Conservation (phyloP, 2,888 invertebrate species). For the Agrypnus murinus region DNA sequence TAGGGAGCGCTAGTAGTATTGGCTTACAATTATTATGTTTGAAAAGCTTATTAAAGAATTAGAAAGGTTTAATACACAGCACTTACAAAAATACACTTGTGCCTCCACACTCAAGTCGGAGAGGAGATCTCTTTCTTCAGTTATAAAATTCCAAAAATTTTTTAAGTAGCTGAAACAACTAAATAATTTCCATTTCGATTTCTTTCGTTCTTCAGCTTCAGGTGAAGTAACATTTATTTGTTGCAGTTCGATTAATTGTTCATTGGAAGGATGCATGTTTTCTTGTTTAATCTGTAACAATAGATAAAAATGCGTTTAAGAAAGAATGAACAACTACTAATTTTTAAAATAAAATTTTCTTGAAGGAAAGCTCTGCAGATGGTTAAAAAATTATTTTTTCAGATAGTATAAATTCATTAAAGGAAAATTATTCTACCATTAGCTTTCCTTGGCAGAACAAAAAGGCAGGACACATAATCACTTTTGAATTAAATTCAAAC, state of each 20-base stretch:
- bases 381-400: no score
- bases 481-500: background rate
- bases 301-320: background rate
- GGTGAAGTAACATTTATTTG: background rate
- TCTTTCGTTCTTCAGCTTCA: background rate
- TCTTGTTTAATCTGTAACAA: background rate
- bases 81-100: constrained; percentile 32
- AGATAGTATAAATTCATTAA: no score
- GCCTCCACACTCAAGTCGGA: constrained; percentile 26
- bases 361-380: no score
- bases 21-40: no score
- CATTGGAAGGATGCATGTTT: background rate
- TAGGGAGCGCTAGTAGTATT: no score
- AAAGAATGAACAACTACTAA: background rate
- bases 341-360: background rate
- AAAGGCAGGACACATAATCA: constrained; percentile 11
- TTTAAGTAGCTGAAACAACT: background rate
- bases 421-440: background rate
- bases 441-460: background rate
- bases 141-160: constrained; percentile 26
- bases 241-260: background rate
- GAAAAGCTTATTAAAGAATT: no score
- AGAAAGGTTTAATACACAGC: no score
- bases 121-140: constrained; percentile 20
- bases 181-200: constrained; percentile 7